phyloP scores from a whole-genome alignment of 2,113 vertebrate genomes.

The Diadophis punctatus region DNA sequence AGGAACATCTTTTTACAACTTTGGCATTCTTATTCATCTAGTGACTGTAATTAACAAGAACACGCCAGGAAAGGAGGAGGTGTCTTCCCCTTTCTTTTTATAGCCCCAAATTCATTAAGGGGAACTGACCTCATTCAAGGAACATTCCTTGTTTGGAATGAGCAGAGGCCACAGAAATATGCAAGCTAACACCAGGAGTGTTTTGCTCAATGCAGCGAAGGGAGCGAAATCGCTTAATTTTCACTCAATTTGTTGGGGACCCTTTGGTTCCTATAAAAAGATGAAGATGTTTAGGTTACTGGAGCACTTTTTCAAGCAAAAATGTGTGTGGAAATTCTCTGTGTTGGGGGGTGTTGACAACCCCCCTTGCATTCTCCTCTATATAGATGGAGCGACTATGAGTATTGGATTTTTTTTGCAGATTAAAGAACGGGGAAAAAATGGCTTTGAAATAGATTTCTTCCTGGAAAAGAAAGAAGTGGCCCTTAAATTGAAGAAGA shows the following conservation, averaged over 20 bases:
- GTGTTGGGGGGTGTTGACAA: fast-evolving
- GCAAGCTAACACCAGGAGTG: background rate
- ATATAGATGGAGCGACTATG: background rate
- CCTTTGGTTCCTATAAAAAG: background rate
- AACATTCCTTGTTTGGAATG: conserved; percentile 11
- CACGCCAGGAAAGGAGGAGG: background rate
- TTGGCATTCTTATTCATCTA: conserved; percentile 15
- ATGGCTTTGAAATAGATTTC: background rate
- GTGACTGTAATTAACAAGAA: conserved; percentile 27
- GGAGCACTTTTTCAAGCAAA: background rate
- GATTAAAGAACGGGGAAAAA: background rate
- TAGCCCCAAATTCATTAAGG: conserved; percentile 12
- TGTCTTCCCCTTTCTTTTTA: background rate
- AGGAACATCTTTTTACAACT: background rate
- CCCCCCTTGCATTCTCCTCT: background rate
- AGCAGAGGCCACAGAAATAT: conserved; percentile 6
- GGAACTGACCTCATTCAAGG: conserved; percentile 22
- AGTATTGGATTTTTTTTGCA: background rate
- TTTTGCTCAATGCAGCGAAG: background rate
- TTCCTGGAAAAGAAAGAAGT: background rate
- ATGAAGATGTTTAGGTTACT: background rate
- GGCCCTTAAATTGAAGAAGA: background rate
- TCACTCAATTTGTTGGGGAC: background rate
- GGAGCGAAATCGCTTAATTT: background rate
- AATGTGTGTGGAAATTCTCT: background rate